Percentiles rank a stretch among this genome's conserved stretches.
These are phyloP conservation scores for Cataglyphis altisquamis DNA, from an alignment of 2,888 invertebrate genomes.

Conservation along the genomic window DNA sequence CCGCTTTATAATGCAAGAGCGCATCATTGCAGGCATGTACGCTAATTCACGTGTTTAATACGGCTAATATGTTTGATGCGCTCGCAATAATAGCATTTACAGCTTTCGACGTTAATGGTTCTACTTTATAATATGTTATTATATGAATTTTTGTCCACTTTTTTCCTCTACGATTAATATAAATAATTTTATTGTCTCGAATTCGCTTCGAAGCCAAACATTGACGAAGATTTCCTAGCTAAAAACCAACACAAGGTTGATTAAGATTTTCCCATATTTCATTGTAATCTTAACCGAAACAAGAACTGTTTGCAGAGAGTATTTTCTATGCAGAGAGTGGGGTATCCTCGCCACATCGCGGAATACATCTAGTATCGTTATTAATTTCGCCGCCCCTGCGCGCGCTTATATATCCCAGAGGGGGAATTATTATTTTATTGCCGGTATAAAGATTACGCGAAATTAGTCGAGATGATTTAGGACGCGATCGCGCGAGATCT, in stretches of 20 bases:
- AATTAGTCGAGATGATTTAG: slow-evolving; percentile 81
- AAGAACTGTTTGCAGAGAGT: background rate
- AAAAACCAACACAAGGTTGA: background rate
- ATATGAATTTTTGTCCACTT: background rate
- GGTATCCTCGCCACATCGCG: background rate
- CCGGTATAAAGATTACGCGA: slow-evolving; percentile 80
- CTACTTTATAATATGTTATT: background rate
- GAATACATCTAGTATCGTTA: slow-evolving; percentile 40
- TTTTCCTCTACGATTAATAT: background rate
- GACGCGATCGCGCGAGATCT: slow-evolving; percentile 62
- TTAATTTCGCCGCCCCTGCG: slow-evolving; percentile 65
- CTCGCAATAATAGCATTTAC: slow-evolving; percentile 23
- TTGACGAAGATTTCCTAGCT: background rate
- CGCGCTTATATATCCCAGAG: slow-evolving; percentile 33
- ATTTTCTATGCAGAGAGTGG: background rate
- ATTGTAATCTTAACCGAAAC: background rate
- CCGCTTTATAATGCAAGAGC: slow-evolving; percentile 40
- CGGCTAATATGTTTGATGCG: slow-evolving; percentile 1
- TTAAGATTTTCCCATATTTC: background rate
- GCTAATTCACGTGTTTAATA: slow-evolving; percentile 32
- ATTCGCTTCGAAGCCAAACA: background rate
- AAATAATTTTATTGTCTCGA: background rate
- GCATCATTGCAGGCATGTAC: slow-evolving; percentile 37
- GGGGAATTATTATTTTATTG: slow-evolving; percentile 80
- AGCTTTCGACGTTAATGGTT: background rate